Conservation (phyloP, 1,140 invertebrate species). For the Lepidurus apus region DNA sequence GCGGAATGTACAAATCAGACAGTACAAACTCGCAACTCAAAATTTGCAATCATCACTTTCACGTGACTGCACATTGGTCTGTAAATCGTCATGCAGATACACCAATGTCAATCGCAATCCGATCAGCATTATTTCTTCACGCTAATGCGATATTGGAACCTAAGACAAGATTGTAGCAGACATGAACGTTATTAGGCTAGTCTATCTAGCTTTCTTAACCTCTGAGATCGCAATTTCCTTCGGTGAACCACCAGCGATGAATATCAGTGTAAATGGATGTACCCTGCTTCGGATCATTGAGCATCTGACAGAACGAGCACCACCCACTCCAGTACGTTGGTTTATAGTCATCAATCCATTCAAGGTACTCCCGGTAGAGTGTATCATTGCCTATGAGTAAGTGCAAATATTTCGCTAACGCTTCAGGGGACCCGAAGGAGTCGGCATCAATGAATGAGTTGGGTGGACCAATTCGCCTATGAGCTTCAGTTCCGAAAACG, state of each 20-base stretch:
- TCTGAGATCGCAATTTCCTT: background rate
- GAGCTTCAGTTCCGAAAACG: constrained; percentile 58
- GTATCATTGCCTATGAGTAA: constrained; percentile 44
- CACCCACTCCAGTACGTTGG: background rate
- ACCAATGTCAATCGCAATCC: too few species aligned
- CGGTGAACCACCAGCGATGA: background rate
- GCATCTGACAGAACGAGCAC: background rate
- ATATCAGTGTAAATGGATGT: background rate
- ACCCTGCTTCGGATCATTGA: background rate
- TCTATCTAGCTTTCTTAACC: background rate
- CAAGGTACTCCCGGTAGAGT: constrained; percentile 41
- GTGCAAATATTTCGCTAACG: constrained; percentile 51
- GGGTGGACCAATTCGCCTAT: constrained; percentile 54
- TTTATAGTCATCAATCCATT: constrained; percentile 41
- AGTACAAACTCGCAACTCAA: too few species aligned
- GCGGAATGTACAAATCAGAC: too few species aligned
- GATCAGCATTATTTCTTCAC: too few species aligned
- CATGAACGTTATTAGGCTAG: too few species aligned
- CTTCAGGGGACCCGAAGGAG: constrained; percentile 48
- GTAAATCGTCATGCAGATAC: too few species aligned
- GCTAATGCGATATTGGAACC: too few species aligned
- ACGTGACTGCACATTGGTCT: too few species aligned
- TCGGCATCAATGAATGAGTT: constrained; percentile 58
- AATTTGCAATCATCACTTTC: too few species aligned
- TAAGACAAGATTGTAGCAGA: too few species aligned